phyloP scores from a whole-genome alignment of 2,113 vertebrate species.

The Xiphophorus maculatus region DNA sequence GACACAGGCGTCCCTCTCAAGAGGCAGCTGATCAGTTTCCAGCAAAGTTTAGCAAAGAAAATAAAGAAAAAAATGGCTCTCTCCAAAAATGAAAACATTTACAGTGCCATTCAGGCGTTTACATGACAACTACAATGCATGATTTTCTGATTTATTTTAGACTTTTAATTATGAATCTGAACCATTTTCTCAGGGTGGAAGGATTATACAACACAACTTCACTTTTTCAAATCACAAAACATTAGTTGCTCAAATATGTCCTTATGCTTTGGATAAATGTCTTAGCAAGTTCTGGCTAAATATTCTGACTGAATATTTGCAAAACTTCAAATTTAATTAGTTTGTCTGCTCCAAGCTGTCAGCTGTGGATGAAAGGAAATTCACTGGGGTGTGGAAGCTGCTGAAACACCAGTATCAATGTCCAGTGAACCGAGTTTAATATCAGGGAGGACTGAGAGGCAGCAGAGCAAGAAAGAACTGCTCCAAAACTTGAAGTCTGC shows the following conservation, averaged over 20 bases:
- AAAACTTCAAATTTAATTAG: neutral
- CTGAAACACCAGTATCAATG: neutral
- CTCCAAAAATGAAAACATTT: conserved; percentile 6
- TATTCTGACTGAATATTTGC: neutral
- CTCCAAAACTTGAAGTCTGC: too few relatives aligned
- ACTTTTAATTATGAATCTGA: neutral
- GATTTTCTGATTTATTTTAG: neutral
- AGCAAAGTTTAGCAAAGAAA: conserved; percentile 4
- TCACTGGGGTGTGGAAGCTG: neutral
- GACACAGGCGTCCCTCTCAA: neutral
- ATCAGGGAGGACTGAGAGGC: neutral
- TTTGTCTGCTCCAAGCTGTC: neutral
- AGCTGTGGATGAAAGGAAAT: neutral
- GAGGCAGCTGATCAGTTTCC: conserved; percentile 4
- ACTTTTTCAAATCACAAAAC: neutral
- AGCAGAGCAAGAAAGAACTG: too few relatives aligned
- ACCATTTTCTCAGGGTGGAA: neutral
- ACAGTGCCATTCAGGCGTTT: neutral
- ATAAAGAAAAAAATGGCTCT: conserved; percentile 7
- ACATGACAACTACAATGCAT: neutral
- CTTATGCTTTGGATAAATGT: neutral
- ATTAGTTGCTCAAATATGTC: neutral
- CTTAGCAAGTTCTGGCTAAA: neutral
- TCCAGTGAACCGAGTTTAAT: neutral
- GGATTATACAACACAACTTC: neutral